Evolutionary conservation across 2,888 invertebrate species (phyloP).

Genomic region (Hofmannophila pseudospretella): DNA sequence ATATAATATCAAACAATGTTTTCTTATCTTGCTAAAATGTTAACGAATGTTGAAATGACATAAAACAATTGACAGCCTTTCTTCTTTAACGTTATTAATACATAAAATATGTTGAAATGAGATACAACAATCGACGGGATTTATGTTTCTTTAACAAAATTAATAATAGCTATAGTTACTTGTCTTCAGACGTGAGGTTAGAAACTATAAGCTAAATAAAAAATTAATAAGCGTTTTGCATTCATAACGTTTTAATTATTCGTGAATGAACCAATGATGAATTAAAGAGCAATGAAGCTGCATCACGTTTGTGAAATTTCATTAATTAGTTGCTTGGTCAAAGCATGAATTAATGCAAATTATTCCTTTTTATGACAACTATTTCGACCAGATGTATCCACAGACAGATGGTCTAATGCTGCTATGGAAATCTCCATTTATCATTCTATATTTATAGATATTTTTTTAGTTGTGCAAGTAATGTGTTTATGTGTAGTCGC

Average conservation of each 20-base stretch:
- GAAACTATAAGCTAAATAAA: neutral
- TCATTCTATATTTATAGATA: neutral
- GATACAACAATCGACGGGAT: too few species aligned
- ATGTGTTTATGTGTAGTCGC: neutral
- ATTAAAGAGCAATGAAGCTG: neutral
- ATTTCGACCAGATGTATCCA: slow-evolving; percentile 11
- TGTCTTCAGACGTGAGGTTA: too few species aligned
- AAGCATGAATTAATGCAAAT: slow-evolving; percentile 11
- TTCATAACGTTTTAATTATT: neutral
- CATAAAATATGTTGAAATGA: too few species aligned
- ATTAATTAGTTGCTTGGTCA: slow-evolving; percentile 14
- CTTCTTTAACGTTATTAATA: too few species aligned
- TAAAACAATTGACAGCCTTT: neutral
- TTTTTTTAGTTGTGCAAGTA: neutral
- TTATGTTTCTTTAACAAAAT: too few species aligned
- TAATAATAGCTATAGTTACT: too few species aligned
- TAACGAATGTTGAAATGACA: neutral
- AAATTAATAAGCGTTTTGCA: neutral
- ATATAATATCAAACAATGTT: neutral
- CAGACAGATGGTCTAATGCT: neutral
- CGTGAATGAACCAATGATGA: neutral
- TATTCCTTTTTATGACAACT: slow-evolving; percentile 13
- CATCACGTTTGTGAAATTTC: slow-evolving; percentile 14
- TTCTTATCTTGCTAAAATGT: neutral
- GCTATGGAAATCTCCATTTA: neutral